Base-by-base conservation (phyloP, 2,888 invertebrate species). In the Calameuta filiformis region DNA sequence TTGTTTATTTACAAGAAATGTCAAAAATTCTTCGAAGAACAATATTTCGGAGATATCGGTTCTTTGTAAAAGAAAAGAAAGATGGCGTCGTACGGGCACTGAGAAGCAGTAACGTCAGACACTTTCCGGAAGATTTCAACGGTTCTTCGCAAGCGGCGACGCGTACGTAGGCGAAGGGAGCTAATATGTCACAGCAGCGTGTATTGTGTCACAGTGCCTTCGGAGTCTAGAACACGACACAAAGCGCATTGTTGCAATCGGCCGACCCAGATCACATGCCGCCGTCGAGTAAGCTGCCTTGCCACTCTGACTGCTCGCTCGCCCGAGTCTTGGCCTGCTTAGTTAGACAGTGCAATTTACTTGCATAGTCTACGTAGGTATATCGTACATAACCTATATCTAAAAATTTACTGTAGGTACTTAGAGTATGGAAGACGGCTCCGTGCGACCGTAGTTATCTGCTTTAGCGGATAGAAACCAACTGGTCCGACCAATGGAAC, bases 161-260 rank as follows among this genome's bases (percentile, higher is more conserved):
- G 75, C 2, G 35, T 75, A 74, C 30, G 77, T 76, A 71, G 78
- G 77, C 73, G 79, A 76, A 75, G 73, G 76, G 76, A 79, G 74
- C 76, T 76, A 71, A 77, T 79, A 71, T 73, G 68, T 79, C 79
- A 77, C 75, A 71, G 75, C 76, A 68, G 73, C 69, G 75, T 76
- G 76, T 31, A 76, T 76, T 77, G 81, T 79, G 80, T 83, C 82
- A 81, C 76, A 76, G 78, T 78, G 73, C 73, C 73, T 73, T 68
- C 12, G 73, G 35, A 37, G 73, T 71, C 75, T 79, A 31, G 79
- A 69, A 78, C 80, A 81, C 80, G 80, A 82, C 85, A 86, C 88
- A 88, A 87, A 88, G 87, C 85, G 86, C 85, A 88, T 88, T 88
- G 88, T 88, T 86, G 86, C 87, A 84, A 84, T 88, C 86, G 81